These are phyloP conservation scores for Ageneiosus marmoratus DNA, from an alignment of 2,113 vertebrate genomes.

Conservation along the genomic window DNA sequence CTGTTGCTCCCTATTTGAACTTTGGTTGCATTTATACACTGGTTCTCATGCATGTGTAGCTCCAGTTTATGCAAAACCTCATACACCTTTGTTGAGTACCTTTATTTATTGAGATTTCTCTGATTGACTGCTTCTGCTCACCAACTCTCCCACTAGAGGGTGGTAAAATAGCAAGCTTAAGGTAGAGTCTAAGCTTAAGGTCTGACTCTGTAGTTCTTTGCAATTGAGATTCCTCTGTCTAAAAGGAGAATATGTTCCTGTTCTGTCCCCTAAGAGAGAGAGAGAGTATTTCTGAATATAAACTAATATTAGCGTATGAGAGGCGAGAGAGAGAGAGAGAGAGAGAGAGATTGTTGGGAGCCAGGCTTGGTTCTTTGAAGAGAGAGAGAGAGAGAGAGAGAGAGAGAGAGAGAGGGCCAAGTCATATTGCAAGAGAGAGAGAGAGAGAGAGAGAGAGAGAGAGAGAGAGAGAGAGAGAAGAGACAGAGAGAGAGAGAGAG, in stretches of 20 bases:
- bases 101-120: not conserved
- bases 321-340: not conserved
- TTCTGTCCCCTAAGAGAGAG: not conserved
- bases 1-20: not conserved
- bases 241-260: conserved; percentile 11
- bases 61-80: not conserved
- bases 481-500: not conserved
- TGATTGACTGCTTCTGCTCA: conserved; percentile 36
- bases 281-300: conserved; percentile 8
- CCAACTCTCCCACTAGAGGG: conserved; percentile 66
- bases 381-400: no score
- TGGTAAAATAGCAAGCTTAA: conserved; percentile 54
- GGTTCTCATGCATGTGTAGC: not conserved
- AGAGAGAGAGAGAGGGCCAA: no score
- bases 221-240: conserved; percentile 33
- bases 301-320: conserved; percentile 7
- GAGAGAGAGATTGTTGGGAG: conserved; percentile 6
- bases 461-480: not conserved
- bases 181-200: no score
- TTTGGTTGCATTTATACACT: not conserved
- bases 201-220: conserved; percentile 21
- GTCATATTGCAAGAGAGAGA: conserved; percentile 14
- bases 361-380: conserved; percentile 20
- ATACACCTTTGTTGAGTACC: not conserved
- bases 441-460: not conserved